Evolutionary conservation across 2,888 invertebrate species (phyloP), one percentile per base, ranked within the genome.

Genomic region (Poecilobothrus nobilitatus): DNA sequence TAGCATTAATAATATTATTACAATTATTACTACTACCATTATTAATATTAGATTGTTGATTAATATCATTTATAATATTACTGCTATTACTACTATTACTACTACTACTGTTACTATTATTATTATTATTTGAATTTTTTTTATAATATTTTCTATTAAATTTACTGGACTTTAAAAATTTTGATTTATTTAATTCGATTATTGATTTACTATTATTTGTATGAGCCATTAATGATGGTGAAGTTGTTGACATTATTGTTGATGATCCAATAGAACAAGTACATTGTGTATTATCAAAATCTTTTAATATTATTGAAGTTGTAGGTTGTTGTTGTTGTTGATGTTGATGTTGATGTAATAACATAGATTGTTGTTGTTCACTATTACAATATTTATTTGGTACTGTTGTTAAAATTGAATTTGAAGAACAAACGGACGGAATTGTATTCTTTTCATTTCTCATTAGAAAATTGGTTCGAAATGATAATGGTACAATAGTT

Each of bases 151-250:
- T 53, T 53, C 53, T 12, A 53, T 53, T 53, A 53, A 53, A 53
- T 53, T 53, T 53, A 53, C 53, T 53, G 53, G 53, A 53, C 53
- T 53, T 53, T 53, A 53, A 53, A 53, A 53, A 53, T 53, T 53
- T 53, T 18, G 53, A 53, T 37, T 37, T 37, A 37, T 37, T 37
- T 12, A 37, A 37, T 37, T 37, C 37, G 37, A 37, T 37, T 37
- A 37, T 10, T 37, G 37, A 37, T 53, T 53, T 53, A 18, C 15
- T 53, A 18, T 6, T 53, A 41, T 41, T 41, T 1, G 41, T 41
- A 27, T 27, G 27, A 37, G 37, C 12, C 37, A 2, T 34, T 15
- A 12, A 4, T 53, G 53, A 53, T 53, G 53, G 1, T 53, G 53
- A 53, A 12, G 7, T 6, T 53, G n/a, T 18, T 53, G 53, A 53